These are phyloP conservation scores for Cyanoramphus novaezelandiae DNA, from an alignment of 2,113 vertebrate species.

Conservation along the genomic window DNA sequence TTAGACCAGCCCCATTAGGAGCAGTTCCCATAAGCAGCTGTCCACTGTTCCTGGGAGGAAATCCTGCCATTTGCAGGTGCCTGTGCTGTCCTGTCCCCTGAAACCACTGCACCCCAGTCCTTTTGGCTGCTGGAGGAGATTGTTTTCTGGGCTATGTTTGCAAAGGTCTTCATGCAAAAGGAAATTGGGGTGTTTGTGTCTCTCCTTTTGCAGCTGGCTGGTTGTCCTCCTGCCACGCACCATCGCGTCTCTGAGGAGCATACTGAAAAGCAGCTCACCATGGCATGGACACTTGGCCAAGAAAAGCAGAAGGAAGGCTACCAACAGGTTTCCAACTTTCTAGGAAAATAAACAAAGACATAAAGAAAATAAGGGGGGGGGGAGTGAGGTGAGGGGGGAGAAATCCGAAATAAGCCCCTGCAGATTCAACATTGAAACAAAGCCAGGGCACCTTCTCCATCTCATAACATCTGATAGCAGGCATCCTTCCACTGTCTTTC, in stretches of 20 bases:
- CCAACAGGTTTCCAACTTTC: not conserved
- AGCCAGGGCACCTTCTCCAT: not conserved
- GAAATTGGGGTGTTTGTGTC: accelerated
- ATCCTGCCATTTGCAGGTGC: not conserved
- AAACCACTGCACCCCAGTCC: not conserved
- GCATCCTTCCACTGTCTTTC: not conserved
- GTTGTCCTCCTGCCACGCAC: accelerated
- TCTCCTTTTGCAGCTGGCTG: not conserved
- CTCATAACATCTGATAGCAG: not conserved
- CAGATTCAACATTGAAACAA: not conserved
- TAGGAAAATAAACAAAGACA: not conserved
- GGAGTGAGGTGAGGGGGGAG: not conserved
- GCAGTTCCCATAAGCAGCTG: not conserved
- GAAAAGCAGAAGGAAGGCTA: not conserved
- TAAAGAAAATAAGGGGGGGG: not conserved
- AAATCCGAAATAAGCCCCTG: not conserved
- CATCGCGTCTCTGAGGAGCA: not conserved
- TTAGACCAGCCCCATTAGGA: not conserved
- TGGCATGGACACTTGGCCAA: accelerated
- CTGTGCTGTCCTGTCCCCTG: not conserved
- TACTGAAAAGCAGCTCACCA: accelerated
- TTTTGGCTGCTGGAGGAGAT: not conserved
- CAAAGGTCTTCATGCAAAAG: accelerated
- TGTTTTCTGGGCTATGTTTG: not conserved
- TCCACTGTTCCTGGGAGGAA: not conserved